Evolutionary conservation across 2,113 vertebrate genomes (phyloP).

Genomic region (Prunella himalayana): DNA sequence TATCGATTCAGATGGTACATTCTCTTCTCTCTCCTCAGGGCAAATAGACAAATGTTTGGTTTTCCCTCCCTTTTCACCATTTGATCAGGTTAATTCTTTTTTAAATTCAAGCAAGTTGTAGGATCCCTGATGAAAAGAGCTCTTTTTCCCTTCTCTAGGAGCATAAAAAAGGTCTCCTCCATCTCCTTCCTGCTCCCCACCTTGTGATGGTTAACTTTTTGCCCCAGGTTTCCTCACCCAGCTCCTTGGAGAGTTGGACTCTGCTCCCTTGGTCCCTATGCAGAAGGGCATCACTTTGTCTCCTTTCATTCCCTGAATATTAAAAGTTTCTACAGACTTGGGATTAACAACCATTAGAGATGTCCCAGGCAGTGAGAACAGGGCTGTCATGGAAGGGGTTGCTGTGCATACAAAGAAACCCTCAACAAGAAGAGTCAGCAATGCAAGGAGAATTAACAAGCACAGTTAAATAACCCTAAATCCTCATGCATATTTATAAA

Average conservation of each 20-base stretch:
- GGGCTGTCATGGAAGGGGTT: slow-evolving; percentile 30
- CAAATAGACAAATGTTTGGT: slow-evolving; percentile 18
- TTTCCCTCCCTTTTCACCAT: neutral
- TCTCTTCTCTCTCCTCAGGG: neutral
- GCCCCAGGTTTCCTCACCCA: neutral
- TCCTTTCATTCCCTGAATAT: neutral
- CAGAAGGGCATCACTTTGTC: neutral
- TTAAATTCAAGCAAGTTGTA: neutral
- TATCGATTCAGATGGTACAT: neutral
- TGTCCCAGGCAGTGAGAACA: slow-evolving; percentile 48
- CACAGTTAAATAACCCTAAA: slow-evolving; percentile 67
- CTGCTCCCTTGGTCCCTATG: neutral
- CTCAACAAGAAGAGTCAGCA: slow-evolving; percentile 64
- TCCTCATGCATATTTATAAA: slow-evolving; percentile 79
- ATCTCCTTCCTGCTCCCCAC: neutral
- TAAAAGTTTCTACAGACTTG: neutral
- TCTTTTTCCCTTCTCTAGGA: neutral
- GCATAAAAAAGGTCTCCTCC: neutral
- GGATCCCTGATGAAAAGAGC: neutral
- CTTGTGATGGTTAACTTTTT: neutral
- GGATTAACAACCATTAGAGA: slow-evolving; percentile 44
- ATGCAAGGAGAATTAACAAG: slow-evolving; percentile 73
- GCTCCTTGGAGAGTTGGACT: neutral
- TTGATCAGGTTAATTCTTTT: neutral
- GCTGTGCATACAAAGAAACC: slow-evolving; percentile 64